Percentiles rank a stretch among this genome's conserved stretches.
phyloP scores from a whole-genome alignment of 2,797 vertebrate genomes.

The Aldrovandia affinis region DNA sequence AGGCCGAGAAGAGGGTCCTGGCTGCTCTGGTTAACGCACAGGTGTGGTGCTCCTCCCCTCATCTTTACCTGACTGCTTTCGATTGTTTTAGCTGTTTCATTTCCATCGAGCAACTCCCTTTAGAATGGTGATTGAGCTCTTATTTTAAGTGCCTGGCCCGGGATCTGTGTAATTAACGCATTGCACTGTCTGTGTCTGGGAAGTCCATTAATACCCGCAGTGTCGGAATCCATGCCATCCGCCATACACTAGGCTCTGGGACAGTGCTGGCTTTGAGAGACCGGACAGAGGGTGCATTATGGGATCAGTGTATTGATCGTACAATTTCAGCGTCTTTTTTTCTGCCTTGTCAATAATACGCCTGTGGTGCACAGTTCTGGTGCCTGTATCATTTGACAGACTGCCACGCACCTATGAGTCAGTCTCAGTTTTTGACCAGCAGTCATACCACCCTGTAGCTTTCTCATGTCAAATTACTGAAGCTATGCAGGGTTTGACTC shows the following conservation, averaged over 20 bases:
- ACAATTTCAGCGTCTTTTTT: conserved; percentile 31
- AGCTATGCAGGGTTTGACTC: not conserved
- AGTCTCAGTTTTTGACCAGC: too few relatives aligned
- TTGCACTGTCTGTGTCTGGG: conserved; percentile 5
- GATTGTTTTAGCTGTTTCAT: not conserved
- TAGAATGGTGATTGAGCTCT: not conserved
- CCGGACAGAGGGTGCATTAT: conserved; percentile 63
- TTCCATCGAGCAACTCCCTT: not conserved
- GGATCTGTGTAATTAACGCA: conserved; percentile 2
- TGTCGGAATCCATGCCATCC: not conserved
- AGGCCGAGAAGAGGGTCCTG: conserved; percentile 84
- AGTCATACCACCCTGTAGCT: too few relatives aligned
- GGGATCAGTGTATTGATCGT: conserved; percentile 67
- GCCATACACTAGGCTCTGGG: conserved; percentile 35
- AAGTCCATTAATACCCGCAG: conserved; percentile 22
- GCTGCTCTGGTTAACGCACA: conserved; percentile 80
- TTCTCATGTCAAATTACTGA: too few relatives aligned
- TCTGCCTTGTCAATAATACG: conserved; percentile 33
- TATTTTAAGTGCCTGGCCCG: not conserved
- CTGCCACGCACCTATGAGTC: too few relatives aligned
- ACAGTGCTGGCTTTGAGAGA: conserved; percentile 41
- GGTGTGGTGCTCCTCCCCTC: not conserved
- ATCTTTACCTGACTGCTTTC: not conserved
- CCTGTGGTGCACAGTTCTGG: not conserved
- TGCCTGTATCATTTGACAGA: conserved; percentile 1